Base-by-base conservation (phyloP, 2,797 vertebrate species). In the Sebastes itinus region DNA sequence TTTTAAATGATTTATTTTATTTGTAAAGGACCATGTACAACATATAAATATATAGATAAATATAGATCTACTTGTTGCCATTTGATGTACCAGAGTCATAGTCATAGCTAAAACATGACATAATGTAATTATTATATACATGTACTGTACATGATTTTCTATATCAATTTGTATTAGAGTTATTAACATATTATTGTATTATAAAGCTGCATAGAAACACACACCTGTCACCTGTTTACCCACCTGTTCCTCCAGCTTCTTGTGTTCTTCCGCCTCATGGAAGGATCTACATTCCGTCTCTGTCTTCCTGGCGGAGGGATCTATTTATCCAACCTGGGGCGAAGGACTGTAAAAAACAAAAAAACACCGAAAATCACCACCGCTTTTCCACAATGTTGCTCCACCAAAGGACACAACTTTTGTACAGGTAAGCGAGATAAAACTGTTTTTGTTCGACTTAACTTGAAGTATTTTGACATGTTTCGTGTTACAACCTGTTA, bases 261-360 rank as follows among this genome's bases (percentile, higher is more conserved):
- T 7, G 78, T 92, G 69, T 89, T 69, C 89, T 76, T 92, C 90
- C 90, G 88, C 90, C 59, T 52, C 11, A 3, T 3, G 0, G 0
- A 1, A 6, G 76, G 91, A 64, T 72, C 90, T 94, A 89, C 59
- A 12, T 87, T 78, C 22, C 22, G 58, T 64, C 69, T 62, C 71
- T 22, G 54, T 55, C 71, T 90, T 90, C 63, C 86, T 88, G 72
- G 97, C 96, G 94, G 94, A 94, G 84, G 91, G 88, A 96, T 96
- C 58, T 59, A 22, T 61, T 54, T 54, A 33, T 90, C 72, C 74
- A 32, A 84, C 81, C 81, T 79, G 71, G 38, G 38, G 54, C 77
- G 83, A 86, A 75, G 72, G 38, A 46, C 60, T 35, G 84, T 60
- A 46, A 77, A 81, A 87, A 77, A 80, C 1, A 78, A 52, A 75